Percentiles rank a stretch among this genome's conserved stretches.
Conservation (phyloP, 2,797 vertebrate genomes). For the Channallabes apus region DNA sequence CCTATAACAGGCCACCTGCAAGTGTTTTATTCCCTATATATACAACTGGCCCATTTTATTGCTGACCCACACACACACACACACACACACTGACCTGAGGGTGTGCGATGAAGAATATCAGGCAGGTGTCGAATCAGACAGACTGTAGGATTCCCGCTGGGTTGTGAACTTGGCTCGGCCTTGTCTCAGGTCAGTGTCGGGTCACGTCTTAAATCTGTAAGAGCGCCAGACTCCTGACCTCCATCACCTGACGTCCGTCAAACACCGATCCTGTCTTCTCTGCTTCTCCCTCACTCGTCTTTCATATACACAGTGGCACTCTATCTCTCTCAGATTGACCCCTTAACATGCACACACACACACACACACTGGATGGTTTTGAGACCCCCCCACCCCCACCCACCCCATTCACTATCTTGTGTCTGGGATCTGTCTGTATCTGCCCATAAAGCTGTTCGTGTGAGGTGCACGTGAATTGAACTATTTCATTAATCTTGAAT, state of each 20-base stretch:
- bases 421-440: slow-evolving; percentile 46
- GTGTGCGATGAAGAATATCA: slow-evolving; percentile 14
- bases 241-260: slow-evolving; percentile 40
- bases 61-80: not conserved
- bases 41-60: not conserved
- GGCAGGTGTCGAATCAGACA: slow-evolving; percentile 18
- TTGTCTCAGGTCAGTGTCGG: slow-evolving; percentile 35
- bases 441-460: slow-evolving; percentile 29
- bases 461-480: not conserved
- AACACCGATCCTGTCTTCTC: slow-evolving; percentile 29
- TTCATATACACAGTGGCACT: slow-evolving; percentile 59
- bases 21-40: not conserved
- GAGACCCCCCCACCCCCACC: slow-evolving; percentile 43
- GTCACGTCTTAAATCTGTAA: slow-evolving; percentile 26
- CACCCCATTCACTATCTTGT: slow-evolving; percentile 65
- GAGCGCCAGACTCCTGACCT: slow-evolving; percentile 24
- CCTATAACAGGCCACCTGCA: not conserved
- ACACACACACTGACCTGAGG: slow-evolving; percentile 9
- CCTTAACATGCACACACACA: slow-evolving; percentile 55
- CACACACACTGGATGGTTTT: slow-evolving; percentile 66
- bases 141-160: slow-evolving; percentile 3
- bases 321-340: slow-evolving; percentile 65
- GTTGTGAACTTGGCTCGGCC: slow-evolving; percentile 13
- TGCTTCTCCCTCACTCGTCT: slow-evolving; percentile 42
- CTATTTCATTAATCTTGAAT: slow-evolving; percentile 74